phyloP scores from a whole-genome alignment of 1,140 invertebrate species.

The Aphelenchoides fujianensis region DNA sequence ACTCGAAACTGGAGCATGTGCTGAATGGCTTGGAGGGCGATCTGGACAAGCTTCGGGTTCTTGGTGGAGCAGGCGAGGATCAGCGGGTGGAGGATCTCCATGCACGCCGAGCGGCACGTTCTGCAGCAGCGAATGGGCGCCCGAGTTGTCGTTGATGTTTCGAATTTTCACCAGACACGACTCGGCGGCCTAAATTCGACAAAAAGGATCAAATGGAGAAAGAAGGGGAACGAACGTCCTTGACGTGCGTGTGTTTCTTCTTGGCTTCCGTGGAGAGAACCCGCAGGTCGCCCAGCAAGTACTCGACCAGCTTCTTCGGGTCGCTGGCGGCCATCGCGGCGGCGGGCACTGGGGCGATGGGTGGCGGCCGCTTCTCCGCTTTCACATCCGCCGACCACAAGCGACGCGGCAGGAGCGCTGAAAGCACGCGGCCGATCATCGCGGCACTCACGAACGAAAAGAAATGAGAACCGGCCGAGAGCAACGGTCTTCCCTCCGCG shows the following conservation, averaged over 20 bases:
- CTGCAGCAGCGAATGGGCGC: constrained; percentile 68
- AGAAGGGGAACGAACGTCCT: constrained; percentile 74
- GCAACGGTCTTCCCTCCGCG: too few species aligned
- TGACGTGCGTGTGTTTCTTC: constrained; percentile 93
- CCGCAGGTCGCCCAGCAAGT: constrained; percentile 85
- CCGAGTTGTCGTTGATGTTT: constrained; percentile 74
- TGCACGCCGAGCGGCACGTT: constrained; percentile 65
- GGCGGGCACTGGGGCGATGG: neutral
- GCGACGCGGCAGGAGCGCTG: neutral
- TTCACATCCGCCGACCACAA: neutral
- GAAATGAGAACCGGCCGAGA: neutral
- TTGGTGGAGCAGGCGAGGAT: constrained; percentile 96
- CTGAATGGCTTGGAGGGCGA: constrained; percentile 82
- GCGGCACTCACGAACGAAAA: neutral
- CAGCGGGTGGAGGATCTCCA: constrained; percentile 87
- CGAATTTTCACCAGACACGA: constrained; percentile 85
- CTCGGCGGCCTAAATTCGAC: constrained; percentile 85
- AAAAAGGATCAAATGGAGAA: constrained; percentile 55
- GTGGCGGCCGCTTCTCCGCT: neutral
- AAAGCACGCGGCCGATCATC: neutral
- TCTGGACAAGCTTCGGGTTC: constrained; percentile 89
- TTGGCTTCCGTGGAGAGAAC: constrained; percentile 85
- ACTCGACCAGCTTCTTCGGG: constrained; percentile 43
- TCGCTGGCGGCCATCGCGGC: constrained; percentile 25
- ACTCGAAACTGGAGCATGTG: constrained; percentile 68